Conservation (phyloP, 2,888 invertebrate species). For the Drosophila koepferae region DNA sequence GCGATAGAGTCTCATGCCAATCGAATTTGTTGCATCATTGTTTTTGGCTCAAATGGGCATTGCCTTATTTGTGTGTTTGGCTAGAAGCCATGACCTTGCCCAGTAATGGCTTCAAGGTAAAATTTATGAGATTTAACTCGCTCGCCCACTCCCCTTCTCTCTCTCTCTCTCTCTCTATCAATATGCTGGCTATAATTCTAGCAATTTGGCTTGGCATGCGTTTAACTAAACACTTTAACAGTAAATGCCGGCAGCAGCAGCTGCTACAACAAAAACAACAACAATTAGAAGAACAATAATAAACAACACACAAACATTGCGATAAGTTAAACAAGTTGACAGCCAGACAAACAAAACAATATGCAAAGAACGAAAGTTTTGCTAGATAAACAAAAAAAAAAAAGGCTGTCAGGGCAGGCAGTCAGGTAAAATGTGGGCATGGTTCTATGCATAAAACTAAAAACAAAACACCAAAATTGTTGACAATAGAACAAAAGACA, state of each 20-base stretch:
- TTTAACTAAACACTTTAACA: conserved; percentile 37
- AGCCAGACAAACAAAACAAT: conserved; percentile 39
- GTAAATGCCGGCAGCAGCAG: conserved; percentile 39
- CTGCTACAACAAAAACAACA: neutral
- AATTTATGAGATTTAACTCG: conserved; percentile 36
- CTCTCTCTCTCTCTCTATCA: neutral
- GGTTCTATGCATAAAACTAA: conserved; percentile 18
- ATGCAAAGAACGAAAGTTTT: conserved; percentile 58
- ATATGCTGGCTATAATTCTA: neutral
- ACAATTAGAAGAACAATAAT: neutral
- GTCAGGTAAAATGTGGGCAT: conserved; percentile 50
- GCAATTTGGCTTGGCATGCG: conserved; percentile 12
- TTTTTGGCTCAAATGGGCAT: conserved; percentile 55
- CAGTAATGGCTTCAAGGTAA: conserved; percentile 62
- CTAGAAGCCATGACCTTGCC: conserved; percentile 70
- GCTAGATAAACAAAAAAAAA: conserved; percentile 51
- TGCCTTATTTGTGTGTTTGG: conserved; percentile 56
- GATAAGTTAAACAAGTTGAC: conserved; percentile 57
- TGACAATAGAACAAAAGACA: conserved; percentile 62
- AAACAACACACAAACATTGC: conserved; percentile 30
- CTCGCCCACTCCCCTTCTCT: neutral
- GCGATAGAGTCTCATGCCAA: conserved; percentile 32
- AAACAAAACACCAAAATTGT: conserved; percentile 49
- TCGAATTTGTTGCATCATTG: conserved; percentile 79
- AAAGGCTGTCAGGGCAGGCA: neutral